phyloP scores from a whole-genome alignment of 2,797 vertebrate species.

The Anguilla anguilla region DNA sequence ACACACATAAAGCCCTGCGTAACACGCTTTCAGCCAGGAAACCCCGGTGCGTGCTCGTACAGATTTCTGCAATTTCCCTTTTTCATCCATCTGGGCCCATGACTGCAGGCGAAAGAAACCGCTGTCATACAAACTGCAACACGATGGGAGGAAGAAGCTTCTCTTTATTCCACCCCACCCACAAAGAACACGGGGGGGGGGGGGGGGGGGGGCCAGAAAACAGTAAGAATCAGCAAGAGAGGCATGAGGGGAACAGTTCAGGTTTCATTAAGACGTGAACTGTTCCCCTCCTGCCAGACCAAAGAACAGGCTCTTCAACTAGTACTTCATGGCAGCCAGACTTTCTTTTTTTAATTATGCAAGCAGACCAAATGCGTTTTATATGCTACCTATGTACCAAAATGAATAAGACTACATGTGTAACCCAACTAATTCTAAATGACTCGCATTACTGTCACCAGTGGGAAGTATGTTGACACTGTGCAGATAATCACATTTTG shows the following conservation, averaged over 20 bases:
- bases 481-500: neutral
- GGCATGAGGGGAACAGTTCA: neutral
- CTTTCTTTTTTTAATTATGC: too few relatives aligned
- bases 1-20: neutral
- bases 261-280: neutral
- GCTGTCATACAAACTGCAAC: neutral
- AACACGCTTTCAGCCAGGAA: neutral
- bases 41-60: slow-evolving; percentile 15
- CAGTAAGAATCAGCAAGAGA: neutral
- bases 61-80: neutral
- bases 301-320: too few relatives aligned
- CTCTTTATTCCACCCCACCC: neutral
- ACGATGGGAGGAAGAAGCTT: neutral
- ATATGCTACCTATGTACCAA: too few relatives aligned
- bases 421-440: neutral
- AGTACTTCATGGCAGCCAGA: too few relatives aligned
- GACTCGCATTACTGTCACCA: neutral
- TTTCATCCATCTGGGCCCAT: neutral
- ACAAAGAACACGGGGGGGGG: neutral
- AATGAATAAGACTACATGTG: neutral
- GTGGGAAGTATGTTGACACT: neutral
- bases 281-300: too few relatives aligned
- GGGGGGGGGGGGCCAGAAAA: neutral
- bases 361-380: too few relatives aligned
- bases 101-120: slow-evolving; percentile 6